Evolutionary conservation across 2,113 vertebrate species (phyloP), one percentile per base, ranked within the genome.

Genomic region (Stigmatopora argus): DNA sequence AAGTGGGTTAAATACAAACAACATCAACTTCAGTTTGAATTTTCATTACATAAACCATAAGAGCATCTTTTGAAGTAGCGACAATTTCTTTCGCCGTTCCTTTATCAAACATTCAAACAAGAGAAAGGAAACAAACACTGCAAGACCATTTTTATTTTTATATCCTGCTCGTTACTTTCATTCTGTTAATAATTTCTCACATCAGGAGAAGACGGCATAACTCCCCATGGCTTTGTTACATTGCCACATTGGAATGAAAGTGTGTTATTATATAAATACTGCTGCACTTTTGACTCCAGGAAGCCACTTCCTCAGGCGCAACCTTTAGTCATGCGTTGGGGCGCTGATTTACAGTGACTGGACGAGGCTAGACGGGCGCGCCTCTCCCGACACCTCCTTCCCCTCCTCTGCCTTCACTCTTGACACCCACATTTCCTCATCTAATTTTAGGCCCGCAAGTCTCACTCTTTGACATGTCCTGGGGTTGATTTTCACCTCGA

Each of bases 251-350:
- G 82, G 86, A 88, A 86, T 89, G 84, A 87, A 87, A 84, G 71
- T 64, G 82, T 90, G 88, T 89, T 87, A 88, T 91, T 88, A 85
- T 90, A 89, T 90, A 90, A 92, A 91, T 89, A 91, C 80, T 79
- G 19, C 64, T 91, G 87, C 90, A 89, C 91, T 90, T 88, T 88
- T 90, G 90, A 91, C 90, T 91, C 87, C 86, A 88, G 88, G 87
- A 91, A 89, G 84, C 81, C 77, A 84, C 85, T 90, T 91, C 88
- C 88, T 89, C 88, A 87, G 80, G 79, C 81, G 75, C 59, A 78
- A 76, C 80, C 81, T 85, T 83, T 69, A 85, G 84, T 87, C 89
- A 86, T 84, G 23, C 13, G 13, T 11, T 69, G 75, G 72, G 80
- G 74, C 77, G 78, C 71, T 87, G 86, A 91, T 90, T 90, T 90